phyloP scores from a whole-genome alignment of 2,888 invertebrate genomes.

The Trisateles emortualis region DNA sequence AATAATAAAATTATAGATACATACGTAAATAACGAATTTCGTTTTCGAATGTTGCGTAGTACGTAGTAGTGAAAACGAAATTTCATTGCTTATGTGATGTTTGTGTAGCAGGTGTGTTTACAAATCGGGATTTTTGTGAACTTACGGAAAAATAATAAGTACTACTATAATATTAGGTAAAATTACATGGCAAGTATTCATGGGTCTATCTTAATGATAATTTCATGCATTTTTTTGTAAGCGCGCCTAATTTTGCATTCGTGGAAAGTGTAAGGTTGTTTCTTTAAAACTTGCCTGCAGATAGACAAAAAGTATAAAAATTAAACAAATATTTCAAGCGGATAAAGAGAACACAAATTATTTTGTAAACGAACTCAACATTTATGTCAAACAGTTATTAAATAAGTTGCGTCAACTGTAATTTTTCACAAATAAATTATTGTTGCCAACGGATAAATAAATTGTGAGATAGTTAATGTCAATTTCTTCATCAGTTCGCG shows the following conservation, averaged over 20 bases:
- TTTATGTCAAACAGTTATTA: constrained; percentile 14
- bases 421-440: constrained; percentile 26
- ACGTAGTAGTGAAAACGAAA: constrained; percentile 27
- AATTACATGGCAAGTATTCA: no score
- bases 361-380: constrained; percentile 10
- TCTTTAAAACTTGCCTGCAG: no score
- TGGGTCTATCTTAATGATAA: no score
- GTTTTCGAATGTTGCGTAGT: constrained; percentile 27
- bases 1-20: constrained; percentile 46
- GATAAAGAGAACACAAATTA: constrained; percentile 19
- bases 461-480: constrained; percentile 13
- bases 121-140: neutral
- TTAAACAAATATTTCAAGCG: constrained; percentile 9
- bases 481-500: constrained; percentile 31
- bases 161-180: no score
- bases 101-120: constrained; percentile 10
- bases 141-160: no score
- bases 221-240: no score
- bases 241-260: no score
- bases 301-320: no score
- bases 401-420: constrained; percentile 16
- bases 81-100: neutral
- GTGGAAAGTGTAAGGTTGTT: no score
- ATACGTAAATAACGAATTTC: constrained; percentile 30
- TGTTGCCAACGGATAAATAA: constrained; percentile 29